These are phyloP conservation scores for Siderastrea radians DNA, from an alignment of 92 coral and sea anemone genomes.

Conservation along the genomic window DNA sequence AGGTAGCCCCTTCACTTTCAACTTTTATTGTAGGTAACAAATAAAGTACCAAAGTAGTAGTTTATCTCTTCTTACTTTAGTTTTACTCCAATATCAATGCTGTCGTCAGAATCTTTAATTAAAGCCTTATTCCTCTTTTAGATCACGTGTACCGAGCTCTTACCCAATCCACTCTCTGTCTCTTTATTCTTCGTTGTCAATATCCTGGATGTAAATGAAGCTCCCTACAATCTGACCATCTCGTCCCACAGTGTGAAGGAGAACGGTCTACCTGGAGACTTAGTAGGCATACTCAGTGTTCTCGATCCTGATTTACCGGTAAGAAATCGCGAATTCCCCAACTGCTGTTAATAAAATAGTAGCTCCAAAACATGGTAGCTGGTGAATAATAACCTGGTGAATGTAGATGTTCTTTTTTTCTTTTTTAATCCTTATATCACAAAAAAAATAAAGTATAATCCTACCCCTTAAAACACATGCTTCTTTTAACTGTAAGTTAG, in stretches of 20 bases:
- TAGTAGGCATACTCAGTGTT: constrained; percentile 79
- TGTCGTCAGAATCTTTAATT: not conserved
- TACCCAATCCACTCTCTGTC: constrained; percentile 65
- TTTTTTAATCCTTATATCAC: no score
- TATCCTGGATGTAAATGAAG: constrained; percentile 88
- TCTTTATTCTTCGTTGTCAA: constrained; percentile 62
- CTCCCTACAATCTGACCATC: constrained; percentile 84
- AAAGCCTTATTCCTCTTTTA: constrained; percentile 6
- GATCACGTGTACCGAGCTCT: constrained; percentile 85
- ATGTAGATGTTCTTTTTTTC: no score
- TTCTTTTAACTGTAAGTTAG: not conserved
- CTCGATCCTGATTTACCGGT: constrained; percentile 92
- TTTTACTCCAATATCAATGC: not conserved
- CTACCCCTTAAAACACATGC: no score
- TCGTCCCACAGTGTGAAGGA: constrained; percentile 62
- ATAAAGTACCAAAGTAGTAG: no score
- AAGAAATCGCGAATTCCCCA: constrained; percentile 9
- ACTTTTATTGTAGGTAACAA: no score
- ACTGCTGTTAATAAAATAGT: no score
- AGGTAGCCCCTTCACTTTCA: no score
- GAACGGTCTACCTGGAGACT: constrained; percentile 59
- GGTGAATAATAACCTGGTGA: no score
- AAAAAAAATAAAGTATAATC: no score
- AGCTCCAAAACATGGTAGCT: no score
- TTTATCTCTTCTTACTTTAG: not conserved